Conservation (phyloP, 2,797 vertebrate species). For the Vipera ursinii region DNA sequence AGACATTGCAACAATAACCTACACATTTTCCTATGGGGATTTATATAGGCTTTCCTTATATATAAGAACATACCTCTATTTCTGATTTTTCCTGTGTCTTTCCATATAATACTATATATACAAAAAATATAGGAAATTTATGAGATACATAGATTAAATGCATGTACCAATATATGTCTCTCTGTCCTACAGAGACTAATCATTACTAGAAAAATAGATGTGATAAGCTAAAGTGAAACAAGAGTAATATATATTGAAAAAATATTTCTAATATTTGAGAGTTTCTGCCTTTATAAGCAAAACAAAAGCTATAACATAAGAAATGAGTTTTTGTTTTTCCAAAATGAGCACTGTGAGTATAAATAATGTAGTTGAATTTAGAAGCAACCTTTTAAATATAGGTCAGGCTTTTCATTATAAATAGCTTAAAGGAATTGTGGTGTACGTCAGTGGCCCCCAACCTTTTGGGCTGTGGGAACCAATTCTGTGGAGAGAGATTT, state of each 20-base stretch:
- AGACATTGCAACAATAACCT: conserved; percentile 73
- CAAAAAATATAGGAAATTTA: conserved; percentile 58
- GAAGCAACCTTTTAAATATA: conserved; percentile 48
- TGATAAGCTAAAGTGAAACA: conserved; percentile 61
- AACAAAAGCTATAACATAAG: conserved; percentile 52
- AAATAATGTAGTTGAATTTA: conserved; percentile 40
- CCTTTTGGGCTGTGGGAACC: too few relatives aligned
- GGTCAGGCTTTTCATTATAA: conserved; percentile 42
- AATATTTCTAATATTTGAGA: conserved; percentile 64
- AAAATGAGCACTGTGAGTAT: conserved; percentile 40
- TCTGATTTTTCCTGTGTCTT: conserved; percentile 41
- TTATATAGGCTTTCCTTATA: conserved; percentile 56
- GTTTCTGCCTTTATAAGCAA: conserved; percentile 42
- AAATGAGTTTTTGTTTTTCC: conserved; percentile 61
- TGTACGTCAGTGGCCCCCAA: neutral
- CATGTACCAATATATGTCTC: conserved; percentile 49
- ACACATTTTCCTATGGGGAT: conserved; percentile 65
- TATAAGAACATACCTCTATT: conserved; percentile 32
- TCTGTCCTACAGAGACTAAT: conserved; percentile 73
- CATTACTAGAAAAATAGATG: conserved; percentile 69
- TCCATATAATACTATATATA: conserved; percentile 49
- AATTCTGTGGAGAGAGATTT: too few relatives aligned
- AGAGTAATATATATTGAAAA: conserved; percentile 65
- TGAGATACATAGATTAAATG: conserved; percentile 57
- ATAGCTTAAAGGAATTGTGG: conserved; percentile 21